Conservation (phyloP, 2,888 invertebrate species). For the Hedychridium roseum region DNA sequence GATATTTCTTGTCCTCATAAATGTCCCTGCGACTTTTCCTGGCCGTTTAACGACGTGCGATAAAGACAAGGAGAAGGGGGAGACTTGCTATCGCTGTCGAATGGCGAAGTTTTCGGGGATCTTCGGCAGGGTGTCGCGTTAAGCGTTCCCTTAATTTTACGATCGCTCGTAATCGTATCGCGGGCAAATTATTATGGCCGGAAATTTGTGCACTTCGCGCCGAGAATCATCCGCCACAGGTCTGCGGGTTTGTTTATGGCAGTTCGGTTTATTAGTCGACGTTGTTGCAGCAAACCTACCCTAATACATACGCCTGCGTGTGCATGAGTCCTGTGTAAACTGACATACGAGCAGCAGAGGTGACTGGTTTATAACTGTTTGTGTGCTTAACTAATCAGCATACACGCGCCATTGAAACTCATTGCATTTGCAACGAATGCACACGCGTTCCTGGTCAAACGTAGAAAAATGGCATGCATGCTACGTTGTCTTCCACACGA, state of each 20-base stretch:
- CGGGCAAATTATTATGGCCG: constrained; percentile 53
- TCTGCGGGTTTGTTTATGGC: constrained; percentile 47
- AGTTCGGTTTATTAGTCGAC: constrained; percentile 54
- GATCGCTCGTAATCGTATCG: constrained; percentile 51
- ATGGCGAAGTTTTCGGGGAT: neutral
- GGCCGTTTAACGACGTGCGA: too few relatives aligned
- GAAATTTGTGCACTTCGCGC: constrained; percentile 27
- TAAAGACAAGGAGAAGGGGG: neutral
- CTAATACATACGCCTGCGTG: constrained; percentile 19
- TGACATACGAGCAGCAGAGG: too few relatives aligned
- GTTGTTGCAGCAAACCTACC: constrained; percentile 27
- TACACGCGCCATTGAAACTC: too few relatives aligned
- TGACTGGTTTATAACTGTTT: too few relatives aligned
- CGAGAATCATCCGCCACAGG: constrained; percentile 15
- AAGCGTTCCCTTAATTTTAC: constrained; percentile 51
- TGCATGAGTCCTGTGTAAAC: too few relatives aligned
- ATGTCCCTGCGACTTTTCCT: too few relatives aligned
- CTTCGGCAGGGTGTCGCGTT: constrained; percentile 18
- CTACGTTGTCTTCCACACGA: too few relatives aligned
- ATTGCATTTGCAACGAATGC: constrained; percentile 20
- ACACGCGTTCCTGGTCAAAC: constrained; percentile 13
- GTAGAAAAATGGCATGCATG: too few relatives aligned
- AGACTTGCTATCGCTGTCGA: neutral
- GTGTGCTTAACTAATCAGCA: too few relatives aligned
- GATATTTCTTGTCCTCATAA: too few relatives aligned